Percentiles rank a stretch among this genome's conserved stretches.
Evolutionary conservation across 2,888 invertebrate genomes (phyloP).

Genomic region (Theristus sp.): DNA sequence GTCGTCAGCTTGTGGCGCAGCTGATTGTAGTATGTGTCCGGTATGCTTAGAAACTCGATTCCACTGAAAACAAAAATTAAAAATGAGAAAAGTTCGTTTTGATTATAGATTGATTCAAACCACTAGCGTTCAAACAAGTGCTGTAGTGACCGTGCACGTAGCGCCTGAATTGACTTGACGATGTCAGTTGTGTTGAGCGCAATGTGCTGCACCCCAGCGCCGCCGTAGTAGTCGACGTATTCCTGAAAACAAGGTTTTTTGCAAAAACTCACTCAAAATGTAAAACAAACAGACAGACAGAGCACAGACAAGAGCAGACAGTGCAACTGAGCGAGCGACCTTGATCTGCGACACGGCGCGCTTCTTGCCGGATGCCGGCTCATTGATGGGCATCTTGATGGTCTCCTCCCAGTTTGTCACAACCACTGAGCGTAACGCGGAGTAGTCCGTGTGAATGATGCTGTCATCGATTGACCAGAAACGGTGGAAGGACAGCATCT

Average conservation of each 20-base stretch:
- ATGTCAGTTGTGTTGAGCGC: constrained; percentile 87
- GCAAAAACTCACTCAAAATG: too few species aligned
- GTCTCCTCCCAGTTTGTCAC: constrained; percentile 95
- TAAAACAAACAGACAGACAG: too few species aligned
- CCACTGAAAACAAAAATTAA: constrained; percentile 43
- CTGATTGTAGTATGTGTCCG: constrained; percentile 68
- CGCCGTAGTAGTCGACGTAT: constrained; percentile 92
- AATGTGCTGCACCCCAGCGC: constrained; percentile 91
- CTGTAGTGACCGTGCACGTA: constrained; percentile 8
- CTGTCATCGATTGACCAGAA: constrained; percentile 89
- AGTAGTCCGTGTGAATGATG: constrained; percentile 85
- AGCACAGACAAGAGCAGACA: neutral
- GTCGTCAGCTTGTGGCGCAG: constrained; percentile 52
- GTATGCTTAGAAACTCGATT: constrained; percentile 69
- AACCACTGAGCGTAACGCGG: constrained; percentile 84
- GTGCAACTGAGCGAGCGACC: too few species aligned
- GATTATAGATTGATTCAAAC: too few species aligned
- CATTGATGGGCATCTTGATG: constrained; percentile 85
- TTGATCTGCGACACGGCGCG: constrained; percentile 74
- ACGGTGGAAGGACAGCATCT: constrained; percentile 31
- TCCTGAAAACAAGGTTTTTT: too few species aligned
- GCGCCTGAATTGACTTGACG: constrained; percentile 49
- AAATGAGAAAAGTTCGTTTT: too few species aligned
- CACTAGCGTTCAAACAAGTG: too few species aligned
- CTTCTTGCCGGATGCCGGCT: constrained; percentile 78